Evolutionary conservation across 2,113 vertebrate genomes (phyloP), one percentile per base, ranked within the genome.

Genomic region (Neodon shergylaensis): DNA sequence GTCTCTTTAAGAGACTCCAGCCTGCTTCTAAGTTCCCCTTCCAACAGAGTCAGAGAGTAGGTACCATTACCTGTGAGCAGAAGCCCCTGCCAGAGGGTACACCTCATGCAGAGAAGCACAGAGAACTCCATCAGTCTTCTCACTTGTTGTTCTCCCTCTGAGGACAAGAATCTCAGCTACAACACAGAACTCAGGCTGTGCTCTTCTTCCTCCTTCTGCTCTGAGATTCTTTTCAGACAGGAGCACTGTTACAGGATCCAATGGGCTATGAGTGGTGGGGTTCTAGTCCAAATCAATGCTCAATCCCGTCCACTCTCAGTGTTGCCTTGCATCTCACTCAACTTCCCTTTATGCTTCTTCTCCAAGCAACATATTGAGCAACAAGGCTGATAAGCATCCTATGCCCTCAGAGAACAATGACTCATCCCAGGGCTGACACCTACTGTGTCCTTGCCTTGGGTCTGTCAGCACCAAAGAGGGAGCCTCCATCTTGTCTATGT

Each of bases 1-100:
- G 39, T 21, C 24, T 77, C 19, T 36, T 9, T 11, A 14, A 63
- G 13, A 33, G 12, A 61, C 54, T 52, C 17, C 72, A 63, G 4
- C 3, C 76, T 47, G 7, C 16, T 26, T 44, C 39, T 33, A 3
- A 42, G 24, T 28, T 17, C 54, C 42, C 8, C 4, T 39, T 66
- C 58, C 13, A 49, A 52, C 0, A 5, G 36, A 3, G 3, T 19
- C 19, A 14, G 58, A 92, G 7, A 65, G 1, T 16, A 0, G 3
- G 0, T 14, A n/a, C n/a, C 9, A 49, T 72, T 63, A 97, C 97
- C 96, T 54, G 88, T 39, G 22, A 95, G 61, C 33, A 96, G 79
- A 44, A 90, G 5, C 13, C 36, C 6, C 22, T 39, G 22, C 84
- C 93, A 90, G 44, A 28, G 52, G 1, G 14, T 0, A 0, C 0